Conservation (phyloP, 2,888 invertebrate genomes). For the Taphrorychus bicolor region DNA sequence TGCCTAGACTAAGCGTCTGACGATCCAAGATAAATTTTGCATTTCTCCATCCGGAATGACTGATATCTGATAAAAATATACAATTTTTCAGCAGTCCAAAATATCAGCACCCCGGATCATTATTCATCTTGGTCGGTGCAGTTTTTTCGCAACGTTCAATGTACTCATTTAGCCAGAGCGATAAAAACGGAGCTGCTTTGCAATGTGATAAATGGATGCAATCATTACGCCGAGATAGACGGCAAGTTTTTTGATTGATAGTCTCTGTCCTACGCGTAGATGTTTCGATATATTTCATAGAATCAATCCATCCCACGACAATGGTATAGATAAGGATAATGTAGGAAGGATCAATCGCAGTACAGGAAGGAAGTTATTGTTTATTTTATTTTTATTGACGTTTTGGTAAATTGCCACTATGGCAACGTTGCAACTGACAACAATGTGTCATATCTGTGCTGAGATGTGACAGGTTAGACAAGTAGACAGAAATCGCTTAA, state of each 20-base stretch:
- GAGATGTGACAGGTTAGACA: too few species aligned
- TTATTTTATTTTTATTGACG: too few species aligned
- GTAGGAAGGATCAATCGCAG: constrained; percentile 9
- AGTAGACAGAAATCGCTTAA: too few species aligned
- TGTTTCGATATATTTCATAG: constrained; percentile 37
- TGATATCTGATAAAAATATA: constrained; percentile 25
- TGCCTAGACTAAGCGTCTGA: too few species aligned
- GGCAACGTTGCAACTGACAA: too few species aligned
- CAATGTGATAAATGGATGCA: constrained; percentile 48
- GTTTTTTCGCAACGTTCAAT: constrained; percentile 38
- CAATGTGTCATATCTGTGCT: too few species aligned
- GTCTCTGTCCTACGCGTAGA: constrained; percentile 26
- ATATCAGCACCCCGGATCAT: constrained; percentile 36
- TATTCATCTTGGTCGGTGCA: constrained; percentile 35
- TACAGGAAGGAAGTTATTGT: background rate
- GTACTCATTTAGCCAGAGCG: constrained; percentile 39
- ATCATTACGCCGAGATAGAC: constrained; percentile 48
- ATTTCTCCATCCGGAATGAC: constrained; percentile 10
- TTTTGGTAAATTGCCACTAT: too few species aligned
- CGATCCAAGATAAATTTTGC: constrained; percentile 7
- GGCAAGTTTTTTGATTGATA: constrained; percentile 47
- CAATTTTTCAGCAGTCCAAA: constrained; percentile 39
- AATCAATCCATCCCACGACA: constrained; percentile 24
- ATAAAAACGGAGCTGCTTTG: constrained; percentile 38
- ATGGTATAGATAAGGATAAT: constrained; percentile 24